Conservation (phyloP, 1,140 invertebrate genomes). For the Belonocnema kinseyi region DNA sequence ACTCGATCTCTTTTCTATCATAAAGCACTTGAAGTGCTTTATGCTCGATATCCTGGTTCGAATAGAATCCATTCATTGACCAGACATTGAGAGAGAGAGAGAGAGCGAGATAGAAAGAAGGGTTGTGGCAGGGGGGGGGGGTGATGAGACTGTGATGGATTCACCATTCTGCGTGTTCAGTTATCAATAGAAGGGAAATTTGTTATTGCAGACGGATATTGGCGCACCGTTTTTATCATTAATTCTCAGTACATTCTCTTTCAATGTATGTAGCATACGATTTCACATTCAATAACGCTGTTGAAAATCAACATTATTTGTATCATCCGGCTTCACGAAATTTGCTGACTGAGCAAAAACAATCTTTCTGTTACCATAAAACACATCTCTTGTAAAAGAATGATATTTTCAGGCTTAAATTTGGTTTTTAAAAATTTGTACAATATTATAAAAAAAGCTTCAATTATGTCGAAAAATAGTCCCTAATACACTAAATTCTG, state of each 20-base stretch:
- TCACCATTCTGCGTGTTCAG: conserved; percentile 20
- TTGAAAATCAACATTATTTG: neutral
- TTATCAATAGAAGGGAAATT: conserved; percentile 35
- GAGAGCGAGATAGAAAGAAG: neutral
- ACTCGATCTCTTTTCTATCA: neutral
- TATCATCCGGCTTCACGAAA: neutral
- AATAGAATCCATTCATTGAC: conserved; percentile 40
- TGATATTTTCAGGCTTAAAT: neutral
- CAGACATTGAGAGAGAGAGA: conserved; percentile 15
- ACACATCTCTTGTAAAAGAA: neutral
- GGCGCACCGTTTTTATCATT: conserved; percentile 1
- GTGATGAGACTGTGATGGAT: conserved; percentile 31
- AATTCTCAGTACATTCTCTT: neutral
- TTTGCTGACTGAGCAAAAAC: neutral
- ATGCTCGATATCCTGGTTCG: conserved; percentile 32
- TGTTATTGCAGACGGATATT: conserved; percentile 23
- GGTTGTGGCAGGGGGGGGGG: neutral
- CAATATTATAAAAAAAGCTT: too few species aligned
- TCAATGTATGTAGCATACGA: neutral
- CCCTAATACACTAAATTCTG: too few species aligned
- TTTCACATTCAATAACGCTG: neutral
- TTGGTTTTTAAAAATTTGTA: too few species aligned
- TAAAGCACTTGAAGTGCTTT: conserved; percentile 18
- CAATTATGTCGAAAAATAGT: too few species aligned
- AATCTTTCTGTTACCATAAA: neutral